A percentile compares a stretch with the other conserved stretches of the same genome.
Evolutionary conservation across 2,113 vertebrate species (phyloP).

Genomic region (Notiomystis cincta): DNA sequence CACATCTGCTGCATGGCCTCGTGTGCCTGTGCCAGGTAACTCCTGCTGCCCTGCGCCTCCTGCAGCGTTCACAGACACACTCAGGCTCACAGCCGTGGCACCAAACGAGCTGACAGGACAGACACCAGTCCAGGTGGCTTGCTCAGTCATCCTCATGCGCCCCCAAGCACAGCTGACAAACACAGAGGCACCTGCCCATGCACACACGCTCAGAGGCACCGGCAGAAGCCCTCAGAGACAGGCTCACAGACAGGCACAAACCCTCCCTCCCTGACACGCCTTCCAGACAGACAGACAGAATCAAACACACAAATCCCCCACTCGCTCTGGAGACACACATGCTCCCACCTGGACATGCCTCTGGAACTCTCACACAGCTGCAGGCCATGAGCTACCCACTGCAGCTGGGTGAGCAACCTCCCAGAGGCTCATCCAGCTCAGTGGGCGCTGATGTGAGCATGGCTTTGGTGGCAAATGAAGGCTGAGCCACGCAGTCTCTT

Average conservation of each 20-base stretch:
- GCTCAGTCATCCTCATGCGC: neutral
- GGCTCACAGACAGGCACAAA: neutral
- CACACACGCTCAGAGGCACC: neutral
- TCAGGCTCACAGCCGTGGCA: neutral
- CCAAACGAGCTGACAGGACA: neutral
- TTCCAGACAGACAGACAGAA: neutral
- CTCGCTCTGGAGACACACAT: neutral
- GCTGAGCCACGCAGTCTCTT: neutral
- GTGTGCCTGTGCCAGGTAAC: neutral
- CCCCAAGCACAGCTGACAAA: neutral
- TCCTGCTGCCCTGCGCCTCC: neutral
- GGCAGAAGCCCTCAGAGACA: neutral
- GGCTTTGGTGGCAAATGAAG: neutral
- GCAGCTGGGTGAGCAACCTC: neutral
- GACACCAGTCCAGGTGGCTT: neutral
- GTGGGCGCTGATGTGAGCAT: too few relatives aligned
- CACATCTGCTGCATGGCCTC: rapidly evolving
- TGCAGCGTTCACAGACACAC: neutral
- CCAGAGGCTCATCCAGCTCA: neutral
- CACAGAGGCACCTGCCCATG: neutral
- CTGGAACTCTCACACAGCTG: neutral
- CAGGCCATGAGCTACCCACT: rapidly evolving
- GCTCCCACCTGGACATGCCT: neutral
- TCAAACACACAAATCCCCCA: neutral
- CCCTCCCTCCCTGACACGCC: neutral